Evolutionary conservation across 2,113 vertebrate species (phyloP).

Genomic region (Alethe castanea): DNA sequence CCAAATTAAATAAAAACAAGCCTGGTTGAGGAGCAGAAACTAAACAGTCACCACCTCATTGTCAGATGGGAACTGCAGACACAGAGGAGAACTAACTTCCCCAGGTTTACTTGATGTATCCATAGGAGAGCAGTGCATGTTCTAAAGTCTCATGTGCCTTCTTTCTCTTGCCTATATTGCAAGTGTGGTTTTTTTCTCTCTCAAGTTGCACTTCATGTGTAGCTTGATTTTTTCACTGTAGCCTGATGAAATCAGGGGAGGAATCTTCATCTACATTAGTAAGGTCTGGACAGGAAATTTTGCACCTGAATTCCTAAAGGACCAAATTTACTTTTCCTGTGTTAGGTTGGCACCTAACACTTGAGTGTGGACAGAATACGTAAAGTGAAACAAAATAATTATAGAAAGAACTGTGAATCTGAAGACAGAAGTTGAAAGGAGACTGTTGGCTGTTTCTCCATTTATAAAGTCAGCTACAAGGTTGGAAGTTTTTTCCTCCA

Average conservation of each 20-base stretch:
- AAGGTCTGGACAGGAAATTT: not conserved
- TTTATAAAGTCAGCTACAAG: not conserved
- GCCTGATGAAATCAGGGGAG: not conserved
- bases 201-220: not conserved
- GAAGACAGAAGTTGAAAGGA: not conserved
- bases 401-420: not conserved
- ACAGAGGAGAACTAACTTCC: not conserved
- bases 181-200: not conserved
- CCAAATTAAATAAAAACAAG: not conserved
- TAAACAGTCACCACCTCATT: not conserved
- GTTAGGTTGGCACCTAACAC: not conserved
- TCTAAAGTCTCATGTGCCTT: not conserved
- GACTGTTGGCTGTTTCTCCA: not conserved
- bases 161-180: not conserved
- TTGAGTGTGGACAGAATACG: not conserved
- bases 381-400: not conserved
- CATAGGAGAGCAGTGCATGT: not conserved
- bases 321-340: not conserved
- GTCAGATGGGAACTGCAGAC: not conserved
- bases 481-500: not conserved
- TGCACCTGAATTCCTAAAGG: not conserved
- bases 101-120: not conserved
- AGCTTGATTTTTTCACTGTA: not conserved
- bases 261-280: not conserved
- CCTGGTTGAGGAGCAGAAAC: not conserved